phyloP scores from a whole-genome alignment of 1,140 invertebrate species.

The Lithobius niger region DNA sequence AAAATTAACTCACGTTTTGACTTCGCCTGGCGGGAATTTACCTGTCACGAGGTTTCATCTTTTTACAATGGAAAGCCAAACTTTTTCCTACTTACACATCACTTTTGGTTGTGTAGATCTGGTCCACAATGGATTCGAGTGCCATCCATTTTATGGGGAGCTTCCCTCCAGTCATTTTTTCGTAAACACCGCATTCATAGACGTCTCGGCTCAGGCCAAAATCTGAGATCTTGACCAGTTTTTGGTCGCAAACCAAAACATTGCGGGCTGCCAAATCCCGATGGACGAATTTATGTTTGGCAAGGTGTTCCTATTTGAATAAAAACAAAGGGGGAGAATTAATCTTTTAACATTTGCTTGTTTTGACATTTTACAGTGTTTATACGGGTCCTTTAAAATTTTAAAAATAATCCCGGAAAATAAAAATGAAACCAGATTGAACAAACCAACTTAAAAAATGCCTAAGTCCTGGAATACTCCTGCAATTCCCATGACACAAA shows the following conservation, averaged over 20 bases:
- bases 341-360: no score
- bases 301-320: slow-evolving; percentile 29
- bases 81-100: slow-evolving; percentile 28
- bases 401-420: no score
- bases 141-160: slow-evolving; percentile 43
- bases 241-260: slow-evolving; percentile 42
- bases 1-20: no score
- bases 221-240: slow-evolving; percentile 25
- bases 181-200: slow-evolving; percentile 12
- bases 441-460: no score
- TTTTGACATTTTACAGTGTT: no score
- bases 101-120: slow-evolving; percentile 33
- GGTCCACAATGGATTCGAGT: slow-evolving; percentile 31
- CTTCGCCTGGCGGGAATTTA: background rate
- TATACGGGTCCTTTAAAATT: no score
- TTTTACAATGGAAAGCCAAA: background rate
- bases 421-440: no score
- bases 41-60: background rate
- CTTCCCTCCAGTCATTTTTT: slow-evolving; percentile 21
- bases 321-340: no score
- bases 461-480: no score
- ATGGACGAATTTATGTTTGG: slow-evolving; percentile 21
- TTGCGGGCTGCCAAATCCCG: slow-evolving; percentile 43
- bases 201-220: slow-evolving; percentile 23
- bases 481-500: no score